Evolutionary conservation across 2,797 vertebrate species (phyloP), one percentile per base, ranked within the genome.

Genomic region (Smutsia temminckii): DNA sequence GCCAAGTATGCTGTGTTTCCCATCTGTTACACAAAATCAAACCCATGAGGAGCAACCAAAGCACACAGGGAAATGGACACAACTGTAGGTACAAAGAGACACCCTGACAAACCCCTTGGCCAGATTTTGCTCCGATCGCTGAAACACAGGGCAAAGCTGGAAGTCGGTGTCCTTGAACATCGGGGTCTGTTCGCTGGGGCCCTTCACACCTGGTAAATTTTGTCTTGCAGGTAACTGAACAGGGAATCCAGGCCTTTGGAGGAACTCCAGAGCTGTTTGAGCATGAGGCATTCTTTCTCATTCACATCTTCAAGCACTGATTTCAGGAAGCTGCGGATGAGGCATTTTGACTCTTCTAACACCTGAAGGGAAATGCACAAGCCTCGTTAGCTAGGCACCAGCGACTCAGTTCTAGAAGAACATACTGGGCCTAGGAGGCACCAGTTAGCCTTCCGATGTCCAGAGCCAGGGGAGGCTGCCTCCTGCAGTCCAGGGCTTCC

Each of bases 221-320:
- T 99, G 98, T 99, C 99, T 97, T 99, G 99, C 97, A 99, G 98
- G 97, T 99, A 99, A 98, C 98, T 99, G 98, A 99, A 99, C 49
- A 99, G 98, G 0, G 99, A 99, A 97, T 99, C 99, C 85, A 99
- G 98, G 98, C 99, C 99, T 98, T 99, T 99, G 97, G 99, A 99
- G 93, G 99, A 99, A 93, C 99, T 99, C 99, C 99, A 99, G 95
- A 99, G 99, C 97, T 99, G 99, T 96, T 99, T 99, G 85, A 99
- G 98, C 99, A 99, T 99, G 98, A 99, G 98, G 96, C 99, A 99
- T 97, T 99, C 99, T 66, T 99, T 99, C 96, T 99, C 99, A 0
- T 99, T 99, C 96, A 99, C 99, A 5, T 99, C 99, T 98, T 99
- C 99, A 81, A 99, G 98, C 42, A 99, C 98, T 0, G 99, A 99